Evolutionary conservation across 2,113 vertebrate genomes (phyloP).

Genomic region (Pluvianellus socialis): DNA sequence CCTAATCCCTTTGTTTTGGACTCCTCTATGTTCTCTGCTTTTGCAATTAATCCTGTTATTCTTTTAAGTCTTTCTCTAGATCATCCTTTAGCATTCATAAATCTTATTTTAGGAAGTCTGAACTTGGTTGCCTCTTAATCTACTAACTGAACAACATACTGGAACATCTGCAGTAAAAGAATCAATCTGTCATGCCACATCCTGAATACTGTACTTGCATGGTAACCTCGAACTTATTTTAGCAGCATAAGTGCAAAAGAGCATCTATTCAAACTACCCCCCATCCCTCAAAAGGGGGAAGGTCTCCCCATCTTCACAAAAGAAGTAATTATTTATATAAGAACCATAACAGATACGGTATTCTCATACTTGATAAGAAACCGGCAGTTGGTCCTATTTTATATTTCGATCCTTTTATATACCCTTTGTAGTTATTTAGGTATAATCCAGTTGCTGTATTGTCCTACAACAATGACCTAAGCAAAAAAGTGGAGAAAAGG

Average conservation of each 20-base stretch:
- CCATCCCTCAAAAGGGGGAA: too few species aligned
- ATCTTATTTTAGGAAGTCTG: slow-evolving; percentile 2
- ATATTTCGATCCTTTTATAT: neutral
- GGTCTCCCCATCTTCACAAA: too few species aligned
- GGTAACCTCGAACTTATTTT: neutral
- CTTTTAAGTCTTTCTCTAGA: neutral
- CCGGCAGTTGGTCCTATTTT: neutral
- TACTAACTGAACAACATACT: neutral
- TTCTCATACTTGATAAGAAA: neutral
- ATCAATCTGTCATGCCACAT: slow-evolving; percentile 24
- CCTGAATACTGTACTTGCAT: neutral
- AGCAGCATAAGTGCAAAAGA: neutral
- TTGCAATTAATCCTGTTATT: neutral
- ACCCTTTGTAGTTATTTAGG: neutral
- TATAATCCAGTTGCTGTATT: neutral
- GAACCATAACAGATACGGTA: neutral
- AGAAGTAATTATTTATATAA: neutral
- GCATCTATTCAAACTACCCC: neutral
- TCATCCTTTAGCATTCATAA: neutral
- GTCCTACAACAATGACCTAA: neutral
- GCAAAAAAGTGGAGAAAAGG: neutral
- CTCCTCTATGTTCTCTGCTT: neutral
- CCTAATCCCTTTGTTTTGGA: neutral
- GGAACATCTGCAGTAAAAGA: neutral
- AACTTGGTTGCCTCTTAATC: slow-evolving; percentile 9